A percentile compares a stretch with the other conserved stretches of the same genome.
phyloP scores from a whole-genome alignment of 2,113 vertebrate species.

The Microtus montanus region DNA sequence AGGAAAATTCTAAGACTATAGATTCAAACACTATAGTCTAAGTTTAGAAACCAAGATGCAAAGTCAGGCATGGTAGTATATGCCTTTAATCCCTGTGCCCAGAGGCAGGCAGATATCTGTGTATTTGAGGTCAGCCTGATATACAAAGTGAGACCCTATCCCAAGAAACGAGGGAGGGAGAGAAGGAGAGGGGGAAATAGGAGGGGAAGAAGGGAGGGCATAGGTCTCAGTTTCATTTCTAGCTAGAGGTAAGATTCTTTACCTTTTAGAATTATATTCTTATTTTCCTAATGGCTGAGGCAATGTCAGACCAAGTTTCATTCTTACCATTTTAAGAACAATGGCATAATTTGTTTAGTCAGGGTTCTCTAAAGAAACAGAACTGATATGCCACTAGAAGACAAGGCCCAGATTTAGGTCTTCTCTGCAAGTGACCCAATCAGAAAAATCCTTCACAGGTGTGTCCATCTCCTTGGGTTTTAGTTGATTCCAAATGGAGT shows the following conservation, averaged over 20 bases:
- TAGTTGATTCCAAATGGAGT: background rate
- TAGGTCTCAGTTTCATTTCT: slow-evolving; percentile 1
- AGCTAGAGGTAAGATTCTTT: slow-evolving; percentile 26
- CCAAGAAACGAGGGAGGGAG: background rate
- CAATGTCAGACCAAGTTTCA: slow-evolving; percentile 39
- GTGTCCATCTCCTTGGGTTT: background rate
- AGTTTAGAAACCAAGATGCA: background rate
- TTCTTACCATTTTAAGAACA: slow-evolving; percentile 6
- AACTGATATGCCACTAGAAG: background rate
- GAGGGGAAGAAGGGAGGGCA: background rate
- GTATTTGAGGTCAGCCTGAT: background rate
- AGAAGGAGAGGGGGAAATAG: no score
- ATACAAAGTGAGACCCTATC: background rate
- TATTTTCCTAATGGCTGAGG: slow-evolving; percentile 41
- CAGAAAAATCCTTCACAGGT: background rate
- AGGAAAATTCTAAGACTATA: slow-evolving; percentile 39
- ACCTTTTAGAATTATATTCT: slow-evolving; percentile 36
- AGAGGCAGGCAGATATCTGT: background rate
- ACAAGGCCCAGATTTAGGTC: background rate
- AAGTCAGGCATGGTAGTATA: background rate
- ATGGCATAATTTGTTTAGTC: background rate
- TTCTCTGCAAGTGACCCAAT: background rate
- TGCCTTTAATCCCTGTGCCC: background rate
- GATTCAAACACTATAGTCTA: background rate
- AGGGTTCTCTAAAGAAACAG: background rate